These are phyloP conservation scores for Etheostoma cragini DNA, from an alignment of 2,113 vertebrate genomes.

Conservation along the genomic window DNA sequence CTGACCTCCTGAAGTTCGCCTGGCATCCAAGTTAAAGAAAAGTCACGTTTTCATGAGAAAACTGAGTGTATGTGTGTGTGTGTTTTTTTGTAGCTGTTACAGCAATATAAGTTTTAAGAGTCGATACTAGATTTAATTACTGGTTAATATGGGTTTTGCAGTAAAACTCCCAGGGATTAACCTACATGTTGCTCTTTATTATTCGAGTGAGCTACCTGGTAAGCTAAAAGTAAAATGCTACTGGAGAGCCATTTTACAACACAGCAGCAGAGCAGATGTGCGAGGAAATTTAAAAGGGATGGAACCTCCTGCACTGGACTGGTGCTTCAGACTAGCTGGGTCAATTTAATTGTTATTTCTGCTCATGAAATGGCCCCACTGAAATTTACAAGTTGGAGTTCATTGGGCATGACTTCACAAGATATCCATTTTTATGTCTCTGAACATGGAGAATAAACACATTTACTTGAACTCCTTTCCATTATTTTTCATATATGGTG, in stretches of 20 bases:
- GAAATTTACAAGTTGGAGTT: constrained; percentile 27
- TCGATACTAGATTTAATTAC: not conserved
- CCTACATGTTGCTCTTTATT: constrained; percentile 12
- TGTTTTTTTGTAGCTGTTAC: not conserved
- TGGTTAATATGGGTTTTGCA: not conserved
- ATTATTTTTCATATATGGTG: constrained; percentile 30
- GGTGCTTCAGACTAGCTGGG: constrained; percentile 13
- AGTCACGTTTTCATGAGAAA: not conserved
- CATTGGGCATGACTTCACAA: constrained; percentile 11
- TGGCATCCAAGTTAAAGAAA: no score
- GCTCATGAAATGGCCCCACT: constrained; percentile 12
- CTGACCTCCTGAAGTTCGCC: no score
- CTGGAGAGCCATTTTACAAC: constrained; percentile 24
- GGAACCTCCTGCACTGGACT: constrained; percentile 21
- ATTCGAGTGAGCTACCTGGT: constrained; percentile 14
- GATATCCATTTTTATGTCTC: constrained; percentile 12
- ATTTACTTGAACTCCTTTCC: constrained; percentile 21
- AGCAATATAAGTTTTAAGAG: not conserved
- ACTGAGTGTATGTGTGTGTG: not conserved
- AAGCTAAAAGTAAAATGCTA: constrained; percentile 18
- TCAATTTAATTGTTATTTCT: constrained; percentile 17
- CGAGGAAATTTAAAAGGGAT: constrained; percentile 14
- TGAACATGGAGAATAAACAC: not conserved
- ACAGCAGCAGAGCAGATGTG: constrained; percentile 27
- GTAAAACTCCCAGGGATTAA: not conserved